A percentile compares a stretch with the other conserved stretches of the same genome.
phyloP scores from a whole-genome alignment of 2,113 vertebrate genomes.

The Dipodomys stephensi region DNA sequence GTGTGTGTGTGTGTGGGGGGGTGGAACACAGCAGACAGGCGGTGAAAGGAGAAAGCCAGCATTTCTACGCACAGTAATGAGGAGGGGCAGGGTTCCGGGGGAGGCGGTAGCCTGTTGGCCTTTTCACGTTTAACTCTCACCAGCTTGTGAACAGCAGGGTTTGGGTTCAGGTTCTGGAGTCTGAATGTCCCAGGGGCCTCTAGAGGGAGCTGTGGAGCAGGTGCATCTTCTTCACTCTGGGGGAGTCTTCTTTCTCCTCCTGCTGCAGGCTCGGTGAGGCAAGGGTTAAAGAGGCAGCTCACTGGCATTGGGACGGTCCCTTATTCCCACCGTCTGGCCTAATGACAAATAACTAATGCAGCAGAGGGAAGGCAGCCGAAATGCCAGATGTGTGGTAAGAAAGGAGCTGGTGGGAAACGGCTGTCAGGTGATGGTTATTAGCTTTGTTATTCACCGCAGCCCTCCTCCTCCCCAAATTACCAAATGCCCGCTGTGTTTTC shows the following conservation, averaged over 20 bases:
- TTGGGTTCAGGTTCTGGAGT: neutral
- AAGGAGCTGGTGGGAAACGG: constrained; percentile 36
- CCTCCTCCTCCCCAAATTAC: neutral
- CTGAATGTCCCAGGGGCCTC: neutral
- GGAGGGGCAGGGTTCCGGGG: neutral
- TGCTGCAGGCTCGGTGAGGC: neutral
- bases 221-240: neutral
- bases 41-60: no score
- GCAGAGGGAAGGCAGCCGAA: neutral
- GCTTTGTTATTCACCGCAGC: neutral
- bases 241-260: neutral
- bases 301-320: neutral
- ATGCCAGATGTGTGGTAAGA: neutral
- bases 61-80: neutral
- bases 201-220: neutral
- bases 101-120: no score
- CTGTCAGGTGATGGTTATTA: neutral
- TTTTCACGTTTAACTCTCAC: neutral
- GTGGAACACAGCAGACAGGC: no score
- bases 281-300: neutral
- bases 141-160: neutral
- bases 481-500: neutral
- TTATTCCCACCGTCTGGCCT: neutral
- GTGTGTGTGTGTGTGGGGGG: no score
- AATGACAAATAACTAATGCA: constrained; percentile 4